Evolutionary conservation across 35 echinoderm and acorn worm genomes (phyloP).

Genomic region (Apostichopus californicus): DNA sequence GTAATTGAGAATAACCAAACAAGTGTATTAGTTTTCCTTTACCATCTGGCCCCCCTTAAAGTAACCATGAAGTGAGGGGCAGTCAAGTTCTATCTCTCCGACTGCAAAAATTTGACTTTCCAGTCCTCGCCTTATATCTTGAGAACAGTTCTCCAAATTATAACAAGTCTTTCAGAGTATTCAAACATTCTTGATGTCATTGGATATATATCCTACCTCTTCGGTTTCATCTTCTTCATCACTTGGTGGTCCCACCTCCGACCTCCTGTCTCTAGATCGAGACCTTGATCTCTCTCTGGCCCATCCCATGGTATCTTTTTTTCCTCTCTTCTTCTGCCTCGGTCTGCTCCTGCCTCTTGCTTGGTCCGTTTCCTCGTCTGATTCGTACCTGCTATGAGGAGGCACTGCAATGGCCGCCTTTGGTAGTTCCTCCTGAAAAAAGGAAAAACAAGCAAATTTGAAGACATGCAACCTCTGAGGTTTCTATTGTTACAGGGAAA

Average conservation of each 20-base stretch:
- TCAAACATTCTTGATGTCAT: neutral
- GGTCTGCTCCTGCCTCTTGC: conserved; percentile 50
- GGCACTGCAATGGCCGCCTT: conserved; percentile 49
- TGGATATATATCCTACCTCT: conserved; percentile 2
- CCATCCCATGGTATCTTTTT: conserved; percentile 51
- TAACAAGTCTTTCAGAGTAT: too few relatives aligned
- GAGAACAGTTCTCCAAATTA: too few relatives aligned
- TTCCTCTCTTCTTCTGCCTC: conserved; percentile 53
- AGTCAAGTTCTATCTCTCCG: too few relatives aligned
- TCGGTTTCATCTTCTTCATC: conserved; percentile 69
- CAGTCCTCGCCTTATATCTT: too few relatives aligned
- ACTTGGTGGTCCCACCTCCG: conserved; percentile 46
- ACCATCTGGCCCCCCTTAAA: too few relatives aligned
- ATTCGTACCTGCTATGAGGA: conserved; percentile 53
- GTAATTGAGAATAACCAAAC: too few relatives aligned
- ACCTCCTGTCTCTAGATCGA: conserved; percentile 67
- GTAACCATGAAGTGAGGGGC: too few relatives aligned
- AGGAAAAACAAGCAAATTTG: neutral
- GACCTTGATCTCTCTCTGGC: conserved; percentile 67
- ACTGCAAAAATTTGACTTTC: too few relatives aligned
- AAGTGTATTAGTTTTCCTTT: too few relatives aligned
- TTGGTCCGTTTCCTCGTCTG: conserved; percentile 68
- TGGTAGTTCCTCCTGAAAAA: conserved; percentile 66
- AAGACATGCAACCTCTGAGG: too few relatives aligned
- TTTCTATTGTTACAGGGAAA: too few relatives aligned